These are phyloP conservation scores for Grallaria varia DNA, from an alignment of 2,113 vertebrate species.

Conservation along the genomic window DNA sequence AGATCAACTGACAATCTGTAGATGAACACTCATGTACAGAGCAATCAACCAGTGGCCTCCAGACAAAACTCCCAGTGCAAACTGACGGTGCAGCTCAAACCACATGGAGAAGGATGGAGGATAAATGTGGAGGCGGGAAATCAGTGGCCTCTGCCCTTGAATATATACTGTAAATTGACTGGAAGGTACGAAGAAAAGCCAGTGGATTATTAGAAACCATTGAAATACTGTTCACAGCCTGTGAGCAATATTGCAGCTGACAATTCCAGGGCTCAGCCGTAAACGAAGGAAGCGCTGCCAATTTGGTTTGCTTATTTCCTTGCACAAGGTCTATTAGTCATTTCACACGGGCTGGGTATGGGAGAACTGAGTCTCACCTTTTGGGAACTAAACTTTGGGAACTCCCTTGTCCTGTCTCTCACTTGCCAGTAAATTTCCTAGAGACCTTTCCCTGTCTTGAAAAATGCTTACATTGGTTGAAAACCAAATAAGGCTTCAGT, in stretches of 20 bases:
- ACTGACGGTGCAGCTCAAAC: not conserved
- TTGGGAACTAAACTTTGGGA: constrained; percentile 19
- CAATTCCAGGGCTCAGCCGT: constrained; percentile 1
- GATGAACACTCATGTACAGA: not conserved
- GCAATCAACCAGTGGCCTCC: not conserved
- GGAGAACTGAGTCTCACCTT: constrained; percentile 38
- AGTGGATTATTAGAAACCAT: constrained; percentile 19
- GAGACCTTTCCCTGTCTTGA: constrained; percentile 6
- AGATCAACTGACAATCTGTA: not conserved
- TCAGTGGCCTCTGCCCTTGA: not conserved
- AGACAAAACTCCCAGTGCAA: not conserved
- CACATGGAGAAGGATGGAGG: not conserved
- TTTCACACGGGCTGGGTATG: not conserved
- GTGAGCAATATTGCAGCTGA: constrained; percentile 19
- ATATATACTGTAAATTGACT: not conserved
- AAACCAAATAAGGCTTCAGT: not conserved
- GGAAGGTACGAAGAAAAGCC: not conserved
- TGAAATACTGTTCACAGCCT: not conserved
- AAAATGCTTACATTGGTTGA: constrained; percentile 22
- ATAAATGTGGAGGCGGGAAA: not conserved
- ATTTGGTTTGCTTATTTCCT: constrained; percentile 26
- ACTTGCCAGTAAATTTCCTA: constrained; percentile 35
- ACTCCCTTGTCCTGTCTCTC: not conserved
- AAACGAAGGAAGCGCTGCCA: not conserved
- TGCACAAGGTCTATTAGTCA: constrained; percentile 22